Evolutionary conservation across 2,888 invertebrate species (phyloP).

Genomic region (Eilema griseolum): DNA sequence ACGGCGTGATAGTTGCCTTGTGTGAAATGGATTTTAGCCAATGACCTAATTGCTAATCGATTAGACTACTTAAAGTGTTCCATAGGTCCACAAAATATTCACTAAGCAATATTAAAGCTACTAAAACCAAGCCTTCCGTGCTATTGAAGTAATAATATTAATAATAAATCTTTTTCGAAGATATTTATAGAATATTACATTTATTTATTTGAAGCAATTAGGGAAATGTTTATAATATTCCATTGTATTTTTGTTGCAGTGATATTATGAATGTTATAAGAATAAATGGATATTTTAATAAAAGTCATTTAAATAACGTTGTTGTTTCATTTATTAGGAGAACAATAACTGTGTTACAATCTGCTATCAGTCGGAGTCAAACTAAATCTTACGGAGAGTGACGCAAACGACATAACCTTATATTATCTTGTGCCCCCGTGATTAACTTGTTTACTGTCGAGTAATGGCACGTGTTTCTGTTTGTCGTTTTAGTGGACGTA

Average conservation of each 20-base stretch:
- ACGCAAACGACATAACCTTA: constrained; percentile 25
- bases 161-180: constrained; percentile 62
- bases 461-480: not conserved
- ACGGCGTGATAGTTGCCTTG: constrained; percentile 63
- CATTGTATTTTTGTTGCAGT: constrained; percentile 87
- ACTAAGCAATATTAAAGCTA: constrained; percentile 55
- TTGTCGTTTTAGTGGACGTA: not conserved
- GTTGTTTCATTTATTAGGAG: constrained; percentile 60
- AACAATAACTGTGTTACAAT: constrained; percentile 1
- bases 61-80: constrained; percentile 39
- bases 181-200: constrained; percentile 75
- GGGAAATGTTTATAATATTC: constrained; percentile 85
- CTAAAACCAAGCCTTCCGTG: constrained; percentile 55
- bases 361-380: constrained; percentile 28
- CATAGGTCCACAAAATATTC: constrained; percentile 41
- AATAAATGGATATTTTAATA: constrained; percentile 88
- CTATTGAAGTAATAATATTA: constrained; percentile 51
- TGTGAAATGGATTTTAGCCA: constrained; percentile 61
- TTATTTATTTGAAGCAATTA: constrained; percentile 83
- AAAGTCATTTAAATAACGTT: constrained; percentile 84
- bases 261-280: constrained; percentile 87
- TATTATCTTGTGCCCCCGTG: constrained; percentile 8
- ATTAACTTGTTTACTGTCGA: not conserved
- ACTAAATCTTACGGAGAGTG: constrained; percentile 24
- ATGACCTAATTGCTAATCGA: constrained; percentile 61